phyloP scores from a whole-genome alignment of 2,797 vertebrate genomes.

The Gephyroberyx darwinii region DNA sequence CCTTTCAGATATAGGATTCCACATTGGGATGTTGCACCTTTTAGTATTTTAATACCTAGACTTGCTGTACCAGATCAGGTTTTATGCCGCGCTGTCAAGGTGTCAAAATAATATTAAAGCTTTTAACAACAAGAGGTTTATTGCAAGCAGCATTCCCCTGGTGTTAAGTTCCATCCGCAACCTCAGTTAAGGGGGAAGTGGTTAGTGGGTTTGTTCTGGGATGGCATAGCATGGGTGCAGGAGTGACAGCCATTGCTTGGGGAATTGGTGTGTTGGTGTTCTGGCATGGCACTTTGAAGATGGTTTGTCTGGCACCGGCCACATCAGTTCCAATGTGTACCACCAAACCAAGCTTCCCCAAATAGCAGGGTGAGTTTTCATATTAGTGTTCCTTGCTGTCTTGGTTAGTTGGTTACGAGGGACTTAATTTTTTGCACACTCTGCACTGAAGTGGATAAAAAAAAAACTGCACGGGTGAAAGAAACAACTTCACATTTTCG shows the following conservation, averaged over 20 bases:
- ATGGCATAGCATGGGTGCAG: constrained; percentile 29
- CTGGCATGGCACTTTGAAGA: constrained; percentile 26
- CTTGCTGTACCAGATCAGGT: constrained; percentile 12
- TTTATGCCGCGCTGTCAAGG: constrained; percentile 15
- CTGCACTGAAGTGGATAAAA: neutral
- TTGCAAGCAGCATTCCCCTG: constrained; percentile 12
- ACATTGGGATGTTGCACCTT: neutral
- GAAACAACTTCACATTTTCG: neutral
- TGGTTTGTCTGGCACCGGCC: constrained; percentile 30
- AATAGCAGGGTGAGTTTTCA: neutral
- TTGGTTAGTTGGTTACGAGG: constrained; percentile 11
- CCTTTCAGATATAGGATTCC: constrained; percentile 18
- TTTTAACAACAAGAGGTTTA: constrained; percentile 24
- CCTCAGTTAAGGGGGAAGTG: constrained; percentile 32
- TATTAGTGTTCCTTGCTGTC: neutral
- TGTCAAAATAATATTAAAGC: constrained; percentile 32
- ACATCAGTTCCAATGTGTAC: constrained; percentile 25
- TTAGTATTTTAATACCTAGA: constrained; percentile 12
- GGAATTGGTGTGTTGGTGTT: constrained; percentile 43
- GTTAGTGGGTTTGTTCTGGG: constrained; percentile 36
- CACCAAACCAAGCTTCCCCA: constrained; percentile 5
- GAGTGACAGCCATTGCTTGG: constrained; percentile 35
- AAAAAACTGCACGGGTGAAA: neutral
- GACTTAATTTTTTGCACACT: constrained; percentile 9
- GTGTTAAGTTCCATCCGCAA: constrained; percentile 18